Evolutionary conservation across 37 sponge, comb jelly and placozoan genomes (phyloP), one percentile per base, ranked within the genome.

Genomic region (Halisarca cf. caerulea): DNA sequence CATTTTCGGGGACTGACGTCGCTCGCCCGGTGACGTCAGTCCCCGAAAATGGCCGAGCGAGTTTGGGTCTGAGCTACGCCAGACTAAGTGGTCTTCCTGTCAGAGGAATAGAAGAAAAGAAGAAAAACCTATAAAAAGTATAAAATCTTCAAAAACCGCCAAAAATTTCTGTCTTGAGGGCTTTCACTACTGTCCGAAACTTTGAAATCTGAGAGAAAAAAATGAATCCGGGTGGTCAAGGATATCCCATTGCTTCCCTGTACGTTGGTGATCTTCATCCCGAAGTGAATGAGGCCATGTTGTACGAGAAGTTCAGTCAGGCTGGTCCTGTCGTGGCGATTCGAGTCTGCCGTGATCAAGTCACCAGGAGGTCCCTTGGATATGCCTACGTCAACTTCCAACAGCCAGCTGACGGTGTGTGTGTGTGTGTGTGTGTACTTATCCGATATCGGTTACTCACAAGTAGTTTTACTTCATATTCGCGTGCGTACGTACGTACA

Each of bases 331-430:
- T 99, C 5, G 70, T 91, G 58, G 96, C 99, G 28, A 99, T 99
- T 36, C 96, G 99, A 86, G 97, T 99, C 11, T 99, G 97, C 39
- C 96, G 99, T 68, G 97, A 99, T 80, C 87, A 94, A 61, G 92
- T 96, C 38, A 87, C 99, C 28, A 90, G 93, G 40, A 87, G 96
- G 30, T 94, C 95, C n/a, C 97, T 99, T 14, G 99, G 99, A 17
- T 99, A 99, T 81, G 99, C 99, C 80, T 99, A 99, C 75, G 97
- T 99, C 83, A 99, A 96, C 94, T 99, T 99, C 77, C 95, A 96
- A 59, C 89, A 96, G 34, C 93, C 95, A 53, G 85, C 89, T 75
- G 96, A 99, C 84, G 99, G 95, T 95, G 80, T 89, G 97, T 1
- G 3, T 35, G 71, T 3, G 34, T 55, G 57, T 20, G n/a, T n/a